Percentiles rank a stretch among this genome's conserved stretches.
These are phyloP conservation scores for Drosophila virilis DNA, from an alignment of 1,140 invertebrate genomes.

Conservation along the genomic window DNA sequence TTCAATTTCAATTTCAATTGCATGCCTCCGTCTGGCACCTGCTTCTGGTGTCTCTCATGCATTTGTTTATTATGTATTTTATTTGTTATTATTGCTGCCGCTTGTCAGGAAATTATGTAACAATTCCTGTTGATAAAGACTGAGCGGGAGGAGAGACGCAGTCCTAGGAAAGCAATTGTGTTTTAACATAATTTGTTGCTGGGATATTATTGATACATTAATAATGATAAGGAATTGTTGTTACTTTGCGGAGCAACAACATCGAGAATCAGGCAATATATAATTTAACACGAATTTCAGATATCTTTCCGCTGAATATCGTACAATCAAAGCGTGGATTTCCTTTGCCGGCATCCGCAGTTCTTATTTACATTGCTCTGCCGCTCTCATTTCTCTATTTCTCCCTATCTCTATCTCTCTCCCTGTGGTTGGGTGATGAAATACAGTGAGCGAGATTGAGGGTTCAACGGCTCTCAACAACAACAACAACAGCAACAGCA, in stretches of 20 bases:
- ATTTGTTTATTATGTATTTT: slow-evolving; percentile 34
- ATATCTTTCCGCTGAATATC: slow-evolving; percentile 9
- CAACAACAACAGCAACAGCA: slow-evolving; percentile 4
- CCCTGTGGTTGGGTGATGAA: slow-evolving; percentile 27
- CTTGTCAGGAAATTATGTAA: slow-evolving; percentile 56
- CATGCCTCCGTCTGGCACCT: slow-evolving; percentile 27
- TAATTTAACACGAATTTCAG: slow-evolving; percentile 19
- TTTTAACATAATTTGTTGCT: too few relatives aligned
- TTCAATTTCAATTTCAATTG: slow-evolving; percentile 63
- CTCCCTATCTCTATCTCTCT: slow-evolving; percentile 2
- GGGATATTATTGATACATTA: too few relatives aligned
- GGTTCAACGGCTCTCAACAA: slow-evolving; percentile 45
- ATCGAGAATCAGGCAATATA: background rate
- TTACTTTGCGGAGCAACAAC: background rate
- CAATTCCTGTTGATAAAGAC: slow-evolving; percentile 40
- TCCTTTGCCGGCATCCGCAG: slow-evolving; percentile 14
- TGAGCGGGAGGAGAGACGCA: background rate
- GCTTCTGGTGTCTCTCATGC: slow-evolving; percentile 12
- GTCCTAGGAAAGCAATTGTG: too few relatives aligned
- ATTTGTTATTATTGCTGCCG: slow-evolving; percentile 8
- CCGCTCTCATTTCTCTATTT: background rate
- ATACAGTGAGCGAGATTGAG: slow-evolving; percentile 40
- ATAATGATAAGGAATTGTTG: too few relatives aligned
- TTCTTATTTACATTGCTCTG: background rate
- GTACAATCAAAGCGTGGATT: slow-evolving; percentile 30